A percentile compares a stretch with the other conserved stretches of the same genome.
phyloP scores from a whole-genome alignment of 2,113 vertebrate genomes.

The Garra rufa region DNA sequence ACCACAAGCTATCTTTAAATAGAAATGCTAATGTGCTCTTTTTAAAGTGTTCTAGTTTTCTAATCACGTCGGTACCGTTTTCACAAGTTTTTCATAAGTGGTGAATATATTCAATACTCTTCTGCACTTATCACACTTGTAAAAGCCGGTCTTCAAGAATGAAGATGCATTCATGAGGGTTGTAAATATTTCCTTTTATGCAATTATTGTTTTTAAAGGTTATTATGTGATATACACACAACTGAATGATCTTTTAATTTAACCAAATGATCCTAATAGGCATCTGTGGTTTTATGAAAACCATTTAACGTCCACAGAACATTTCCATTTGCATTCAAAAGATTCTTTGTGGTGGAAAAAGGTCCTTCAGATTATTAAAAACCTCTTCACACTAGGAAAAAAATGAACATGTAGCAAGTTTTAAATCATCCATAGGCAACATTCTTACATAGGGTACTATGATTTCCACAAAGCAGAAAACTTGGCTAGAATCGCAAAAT shows the following conservation, averaged over 20 bases:
- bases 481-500: too few species aligned
- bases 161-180: not conserved
- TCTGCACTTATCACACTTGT: not conserved
- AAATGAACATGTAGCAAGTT: not conserved
- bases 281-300: not conserved
- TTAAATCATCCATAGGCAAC: too few species aligned
- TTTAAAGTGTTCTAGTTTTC: not conserved
- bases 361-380: not conserved
- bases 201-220: slow-evolving; percentile 15
- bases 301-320: not conserved
- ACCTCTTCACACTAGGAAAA: not conserved
- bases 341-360: not conserved
- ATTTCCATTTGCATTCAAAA: not conserved
- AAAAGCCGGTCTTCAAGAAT: not conserved
- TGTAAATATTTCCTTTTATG: not conserved
- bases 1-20: not conserved
- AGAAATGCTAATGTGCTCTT: slow-evolving; percentile 24
- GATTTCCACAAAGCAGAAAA: too few species aligned
- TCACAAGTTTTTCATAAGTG: not conserved
- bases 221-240: not conserved
- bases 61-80: not conserved
- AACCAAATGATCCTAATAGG: not conserved
- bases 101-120: not conserved
- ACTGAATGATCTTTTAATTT: not conserved
- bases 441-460: too few species aligned